Evolutionary conservation across 2,888 invertebrate species (phyloP), one percentile per base, ranked within the genome.

Genomic region (Eutolmus rufibarbis): DNA sequence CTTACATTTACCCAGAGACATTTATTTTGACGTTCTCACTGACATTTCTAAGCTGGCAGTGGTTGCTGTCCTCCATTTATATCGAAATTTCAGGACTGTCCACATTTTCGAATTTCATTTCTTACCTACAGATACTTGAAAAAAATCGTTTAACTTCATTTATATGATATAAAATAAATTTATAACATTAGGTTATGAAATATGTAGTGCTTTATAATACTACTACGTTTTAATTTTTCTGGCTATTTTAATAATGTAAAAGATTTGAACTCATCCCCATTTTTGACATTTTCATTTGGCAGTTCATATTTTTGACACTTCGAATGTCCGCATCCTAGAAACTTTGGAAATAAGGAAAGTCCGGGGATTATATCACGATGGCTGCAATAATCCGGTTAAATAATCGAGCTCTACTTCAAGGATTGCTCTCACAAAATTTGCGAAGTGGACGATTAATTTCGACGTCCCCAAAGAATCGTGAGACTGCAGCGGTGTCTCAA

Each of bases 391-490:
- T 92, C 78, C 92, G 92, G 89, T 90, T 92, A 88, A 91, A 91
- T 86, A 91, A 90, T 89, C 91, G 91, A 89, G 89, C 90, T 56
- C 74, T 91, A 31, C 88, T 92, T 86, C 91, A 91, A 88, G 91
- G 91, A 19, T 89, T 91, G 28, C 84, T 90, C 1, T 90, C 89
- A 46, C 90, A 88, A 0, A 89, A 90, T 14, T 40, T 74, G 16
- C n/a, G 57, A 23, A 78, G 40, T n/a, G 46, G 37, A 3, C 40
- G 57, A n/a, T 91, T 92, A 77, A 93, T 93, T 23, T 92, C 92
- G 66, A 93, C 92, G n/a, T 93, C 93, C 19, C 91, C 94, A 89
- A 96, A 95, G 91, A 95, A 95, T 89, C 95, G 95, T 89, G 95
- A 95, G 88, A 94, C 95, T 66, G 94, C 91, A 34, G 90, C 92